Base-by-base conservation (phyloP, 1,140 invertebrate species). In the Heliconius hewitsoni region DNA sequence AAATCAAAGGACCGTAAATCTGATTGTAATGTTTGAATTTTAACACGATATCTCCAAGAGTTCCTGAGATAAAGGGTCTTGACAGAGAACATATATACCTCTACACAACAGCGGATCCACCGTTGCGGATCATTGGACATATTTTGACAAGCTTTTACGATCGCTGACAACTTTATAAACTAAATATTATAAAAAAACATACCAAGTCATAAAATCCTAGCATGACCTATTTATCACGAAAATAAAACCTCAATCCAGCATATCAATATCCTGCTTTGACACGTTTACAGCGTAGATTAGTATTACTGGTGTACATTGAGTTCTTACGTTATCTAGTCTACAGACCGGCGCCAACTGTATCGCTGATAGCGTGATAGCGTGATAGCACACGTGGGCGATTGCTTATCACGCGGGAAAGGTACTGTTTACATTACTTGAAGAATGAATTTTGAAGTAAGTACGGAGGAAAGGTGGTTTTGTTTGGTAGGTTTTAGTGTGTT, bases 261-360 rank as follows among this genome's bases (percentile, higher is more conserved):
- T 66, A 34, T 52, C 37, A 27, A 57, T 80, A 74, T 74, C 78
- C 78, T 71, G 27, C 34, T 57, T 76, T 70, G 74, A 66, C 52
- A 27, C 71, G 42, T 77, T 81, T 77, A 77, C 37, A 73, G 18
- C 55, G 34, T 74, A 73, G 71, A 76, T 77, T 74, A 81, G 66
- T 60, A 77, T 81, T 77, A 74, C 30, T 72, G 57, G 30, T 80
- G 50, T 81, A 77, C 30, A 76, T 76, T 55, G 74, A 76, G 76
- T 80, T 72, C 74, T 75, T 50, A 11, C 42, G 66, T 83, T 80
- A 80, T 83, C 82, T 80, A 52, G 52, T 46, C 34, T n/a, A 23
- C 71, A 76, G 77, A 74, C 80, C 52, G 82, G 82, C 82, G 82
- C 82, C 82, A 83, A 34, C 39, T 66, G 39, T 83, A 83, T 81